These are phyloP conservation scores for Sylvilagus bachmani DNA, from an alignment of 2,113 vertebrate species.

Conservation along the genomic window DNA sequence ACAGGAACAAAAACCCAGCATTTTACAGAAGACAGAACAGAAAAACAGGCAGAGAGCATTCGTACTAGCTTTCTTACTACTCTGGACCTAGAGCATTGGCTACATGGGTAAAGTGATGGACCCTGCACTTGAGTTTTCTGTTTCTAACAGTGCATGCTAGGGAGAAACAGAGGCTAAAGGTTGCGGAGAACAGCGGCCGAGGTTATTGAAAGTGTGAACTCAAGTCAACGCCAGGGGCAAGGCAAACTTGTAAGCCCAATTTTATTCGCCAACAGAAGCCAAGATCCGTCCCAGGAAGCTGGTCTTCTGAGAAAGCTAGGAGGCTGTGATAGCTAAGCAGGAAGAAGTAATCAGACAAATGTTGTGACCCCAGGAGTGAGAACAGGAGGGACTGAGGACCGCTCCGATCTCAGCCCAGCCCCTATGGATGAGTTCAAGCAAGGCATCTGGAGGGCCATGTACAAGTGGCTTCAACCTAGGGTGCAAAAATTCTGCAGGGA, in stretches of 20 bases:
- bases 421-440: not conserved
- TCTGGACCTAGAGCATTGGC: not conserved
- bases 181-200: not conserved
- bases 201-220: not conserved
- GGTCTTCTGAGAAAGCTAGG: not conserved
- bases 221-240: not conserved
- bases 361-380: too few species aligned
- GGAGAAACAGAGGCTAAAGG: not conserved
- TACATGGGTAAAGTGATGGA: not conserved
- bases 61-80: too few species aligned
- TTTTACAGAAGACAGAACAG: not conserved
- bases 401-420: not conserved
- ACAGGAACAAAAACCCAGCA: not conserved
- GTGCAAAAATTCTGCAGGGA: not conserved
- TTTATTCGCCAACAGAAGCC: not conserved
- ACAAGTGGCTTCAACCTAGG: not conserved
- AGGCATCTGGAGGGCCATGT: not conserved
- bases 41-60: not conserved
- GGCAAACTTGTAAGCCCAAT: not conserved
- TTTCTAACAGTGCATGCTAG: not conserved
- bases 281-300: not conserved
- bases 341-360: not conserved
- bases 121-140: not conserved
- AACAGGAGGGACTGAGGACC: not conserved
- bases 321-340: not conserved